Conservation (phyloP, 2,888 invertebrate species). For the Lasioglossum lativentre region DNA sequence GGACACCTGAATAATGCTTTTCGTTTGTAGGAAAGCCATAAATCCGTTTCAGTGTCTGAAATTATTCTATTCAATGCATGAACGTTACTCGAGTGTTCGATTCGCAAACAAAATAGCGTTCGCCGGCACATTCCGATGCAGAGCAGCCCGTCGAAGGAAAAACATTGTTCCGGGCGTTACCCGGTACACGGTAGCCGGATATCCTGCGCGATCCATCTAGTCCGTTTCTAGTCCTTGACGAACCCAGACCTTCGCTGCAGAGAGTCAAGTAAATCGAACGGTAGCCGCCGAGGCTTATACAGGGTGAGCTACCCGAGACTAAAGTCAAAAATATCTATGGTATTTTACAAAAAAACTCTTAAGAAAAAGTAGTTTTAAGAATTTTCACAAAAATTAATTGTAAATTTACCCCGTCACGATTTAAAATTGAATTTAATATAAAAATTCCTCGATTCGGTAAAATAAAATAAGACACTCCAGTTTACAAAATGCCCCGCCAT, state of each 20-base stretch:
- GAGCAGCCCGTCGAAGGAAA: not conserved
- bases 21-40: not conserved
- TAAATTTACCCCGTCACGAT: too few species aligned
- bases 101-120: not conserved
- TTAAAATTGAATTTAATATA: too few species aligned
- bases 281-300: slow-evolving; percentile 36
- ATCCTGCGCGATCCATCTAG: slow-evolving; percentile 36
- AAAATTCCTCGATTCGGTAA: too few species aligned
- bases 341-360: not conserved
- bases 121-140: slow-evolving; percentile 2
- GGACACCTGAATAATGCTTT: not conserved
- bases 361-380: not conserved
- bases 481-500: not conserved
- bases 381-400: too few species aligned
- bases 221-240: slow-evolving; percentile 15
- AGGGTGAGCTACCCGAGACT: not conserved
- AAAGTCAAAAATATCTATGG: not conserved
- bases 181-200: slow-evolving; percentile 17
- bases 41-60: slow-evolving; percentile 1
- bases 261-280: slow-evolving; percentile 45
- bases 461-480: not conserved
- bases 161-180: not conserved
- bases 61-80: not conserved
- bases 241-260: slow-evolving; percentile 28
- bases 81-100: not conserved